A percentile compares a stretch with the other conserved stretches of the same genome.
These are phyloP conservation scores for Callipepla californica DNA, from an alignment of 2,113 vertebrate species.

Conservation along the genomic window DNA sequence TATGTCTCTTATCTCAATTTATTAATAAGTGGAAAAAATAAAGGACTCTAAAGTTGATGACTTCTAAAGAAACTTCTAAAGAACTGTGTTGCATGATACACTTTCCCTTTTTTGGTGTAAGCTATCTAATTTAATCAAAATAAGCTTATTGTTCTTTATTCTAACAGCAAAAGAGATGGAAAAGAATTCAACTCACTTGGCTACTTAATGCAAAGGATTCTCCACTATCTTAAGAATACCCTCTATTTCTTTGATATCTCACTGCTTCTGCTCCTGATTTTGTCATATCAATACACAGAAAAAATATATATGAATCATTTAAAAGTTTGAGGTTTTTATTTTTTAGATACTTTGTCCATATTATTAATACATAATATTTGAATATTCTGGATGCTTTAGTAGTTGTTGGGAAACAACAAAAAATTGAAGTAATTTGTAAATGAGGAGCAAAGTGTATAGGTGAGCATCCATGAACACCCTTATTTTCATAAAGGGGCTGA, in stretches of 20 bases:
- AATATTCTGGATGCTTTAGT: background rate
- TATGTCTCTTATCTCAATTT: background rate
- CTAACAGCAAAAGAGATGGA: background rate
- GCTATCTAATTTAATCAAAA: background rate
- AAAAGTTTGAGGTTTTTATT: background rate
- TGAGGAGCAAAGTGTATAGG: background rate
- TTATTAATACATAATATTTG: background rate
- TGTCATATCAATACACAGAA: background rate
- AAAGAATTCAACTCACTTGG: background rate
- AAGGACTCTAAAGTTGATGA: background rate
- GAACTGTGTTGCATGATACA: background rate
- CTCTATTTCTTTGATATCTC: background rate
- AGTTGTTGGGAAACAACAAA: background rate
- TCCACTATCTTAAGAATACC: background rate
- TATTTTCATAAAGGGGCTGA: background rate
- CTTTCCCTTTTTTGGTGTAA: too few species aligned
- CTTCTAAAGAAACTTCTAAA: background rate
- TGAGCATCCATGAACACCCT: background rate
- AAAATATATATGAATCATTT: background rate
- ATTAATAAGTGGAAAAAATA: background rate
- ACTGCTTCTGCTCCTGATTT: background rate
- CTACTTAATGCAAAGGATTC: background rate
- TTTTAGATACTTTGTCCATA: background rate
- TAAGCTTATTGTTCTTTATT: background rate
- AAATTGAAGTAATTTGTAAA: background rate